Evolutionary conservation across 2,797 vertebrate genomes (phyloP).

Genomic region (Cetoscarus ocellatus): DNA sequence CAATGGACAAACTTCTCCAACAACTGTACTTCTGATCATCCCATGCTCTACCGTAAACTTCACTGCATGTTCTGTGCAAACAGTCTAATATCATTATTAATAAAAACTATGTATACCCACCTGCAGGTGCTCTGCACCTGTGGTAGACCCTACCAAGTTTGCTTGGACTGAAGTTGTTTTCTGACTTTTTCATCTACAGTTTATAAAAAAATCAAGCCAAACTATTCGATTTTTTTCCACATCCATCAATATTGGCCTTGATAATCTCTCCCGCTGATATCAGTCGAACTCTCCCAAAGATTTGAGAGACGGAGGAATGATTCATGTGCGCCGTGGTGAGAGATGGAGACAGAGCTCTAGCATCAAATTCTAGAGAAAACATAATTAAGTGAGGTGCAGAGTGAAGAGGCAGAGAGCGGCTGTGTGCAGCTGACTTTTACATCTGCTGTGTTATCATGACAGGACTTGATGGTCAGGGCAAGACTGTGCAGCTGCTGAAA

Average conservation of each 20-base stretch:
- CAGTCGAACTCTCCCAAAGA: not conserved
- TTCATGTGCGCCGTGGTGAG: constrained; percentile 34
- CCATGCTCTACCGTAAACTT: no score
- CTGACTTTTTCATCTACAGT: not conserved
- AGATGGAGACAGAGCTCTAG: constrained; percentile 36
- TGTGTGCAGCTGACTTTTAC: constrained; percentile 32
- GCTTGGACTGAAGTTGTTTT: no score
- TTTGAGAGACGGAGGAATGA: constrained; percentile 26
- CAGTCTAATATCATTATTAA: no score
- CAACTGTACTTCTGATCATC: no score
- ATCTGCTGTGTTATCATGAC: constrained; percentile 28
- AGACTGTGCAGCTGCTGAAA: constrained; percentile 31
- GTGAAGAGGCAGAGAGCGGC: constrained; percentile 55
- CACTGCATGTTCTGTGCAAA: no score
- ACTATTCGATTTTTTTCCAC: not conserved
- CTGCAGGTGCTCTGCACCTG: no score
- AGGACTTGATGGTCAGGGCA: constrained; percentile 2
- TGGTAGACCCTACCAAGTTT: no score
- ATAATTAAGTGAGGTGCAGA: constrained; percentile 70
- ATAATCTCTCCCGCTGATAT: not conserved
- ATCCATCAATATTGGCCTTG: not conserved
- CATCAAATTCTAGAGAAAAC: constrained; percentile 36
- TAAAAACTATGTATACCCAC: no score
- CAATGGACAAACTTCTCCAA: no score
- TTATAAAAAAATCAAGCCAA: not conserved